Base-by-base conservation (phyloP, 2,797 vertebrate genomes). In the Taeniopygia guttata region DNA sequence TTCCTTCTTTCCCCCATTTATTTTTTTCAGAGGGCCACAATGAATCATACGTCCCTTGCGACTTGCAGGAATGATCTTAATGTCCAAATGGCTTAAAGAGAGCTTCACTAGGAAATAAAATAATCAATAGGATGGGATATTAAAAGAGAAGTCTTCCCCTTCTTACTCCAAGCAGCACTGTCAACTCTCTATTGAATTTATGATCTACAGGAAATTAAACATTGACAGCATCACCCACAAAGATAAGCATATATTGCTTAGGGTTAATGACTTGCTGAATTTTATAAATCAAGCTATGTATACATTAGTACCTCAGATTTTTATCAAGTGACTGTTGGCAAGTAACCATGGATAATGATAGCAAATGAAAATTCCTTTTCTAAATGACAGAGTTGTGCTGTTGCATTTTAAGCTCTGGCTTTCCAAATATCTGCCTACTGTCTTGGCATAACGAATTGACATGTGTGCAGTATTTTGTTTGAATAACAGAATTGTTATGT, bases 151-250 rank as follows among this genome's bases (percentile, higher is more conserved):
- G 51, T 88, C 93, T 95, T 23, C 21, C 34, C 38, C 32, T 90
- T 36, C 82, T 92, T 90, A 90, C 29, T 89, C 9, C 40, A 82
- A 62, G 36, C 89, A 94, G 30, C 73, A 56, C 88, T 93, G 93
- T 90, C 92, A 87, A 60, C 55, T 84, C 48, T 55, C 52, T 93
- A 86, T 94, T 97, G 92, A 95, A 95, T 96, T 94, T 96, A 92
- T 95, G 83, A 88, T 90, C 69, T 95, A 64, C 96, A 97, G 97
- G 96, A 97, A 97, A 97, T 97, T 97, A 97, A 97, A 96, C 73
- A 85, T 79, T 90, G 94, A 94, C 96, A 96, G 82, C 96, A 96
- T 96, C 95, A 95, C 85, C 60, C 90, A 56, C 68, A 86, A 91
- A 93, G 94, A 96, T 96, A 96, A 93, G 87, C 52, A 13, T 81